Percentiles rank a stretch among this genome's conserved stretches.
Conservation (phyloP, 30 jellyfish, hydroid and myxozoan species). For the Haliclystus octoradiatus region DNA sequence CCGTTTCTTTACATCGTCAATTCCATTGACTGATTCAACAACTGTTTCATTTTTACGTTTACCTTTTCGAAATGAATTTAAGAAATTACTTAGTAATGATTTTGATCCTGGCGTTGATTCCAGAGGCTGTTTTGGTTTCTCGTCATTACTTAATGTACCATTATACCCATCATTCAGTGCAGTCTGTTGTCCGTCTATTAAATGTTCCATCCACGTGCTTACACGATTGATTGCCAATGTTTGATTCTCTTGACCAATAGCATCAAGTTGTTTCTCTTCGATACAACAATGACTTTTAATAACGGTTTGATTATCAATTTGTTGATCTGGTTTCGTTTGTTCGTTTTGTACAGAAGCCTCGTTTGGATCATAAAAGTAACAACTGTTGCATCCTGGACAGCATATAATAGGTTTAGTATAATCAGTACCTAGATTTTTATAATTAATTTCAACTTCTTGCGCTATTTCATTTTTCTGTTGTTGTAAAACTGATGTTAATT, state of each 20-base stretch:
- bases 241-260: neutral
- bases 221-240: neutral
- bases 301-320: neutral
- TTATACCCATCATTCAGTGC: neutral
- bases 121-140: neutral
- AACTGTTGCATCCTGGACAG: slow-evolving; percentile 7
- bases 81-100: neutral
- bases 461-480: slow-evolving; percentile 90
- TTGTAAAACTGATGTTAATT: slow-evolving; percentile 53
- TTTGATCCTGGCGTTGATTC: neutral
- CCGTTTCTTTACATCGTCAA: slow-evolving; percentile 3
- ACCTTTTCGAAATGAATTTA: neutral
- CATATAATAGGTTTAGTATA: slow-evolving; percentile 5
- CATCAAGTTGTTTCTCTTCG: neutral
- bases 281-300: neutral
- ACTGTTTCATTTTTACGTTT: neutral
- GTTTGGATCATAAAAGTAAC: slow-evolving; percentile 6
- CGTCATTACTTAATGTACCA: neutral
- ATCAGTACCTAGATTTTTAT: slow-evolving; percentile 6
- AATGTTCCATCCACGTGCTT: neutral
- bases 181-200: neutral
- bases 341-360: neutral
- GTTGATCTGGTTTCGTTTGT: neutral
- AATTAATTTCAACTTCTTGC: slow-evolving; percentile 61
- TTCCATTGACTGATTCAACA: neutral